A percentile compares a stretch with the other conserved stretches of the same genome.
Evolutionary conservation across 2,113 vertebrate genomes (phyloP).

Genomic region (Ciconia boyciana): DNA sequence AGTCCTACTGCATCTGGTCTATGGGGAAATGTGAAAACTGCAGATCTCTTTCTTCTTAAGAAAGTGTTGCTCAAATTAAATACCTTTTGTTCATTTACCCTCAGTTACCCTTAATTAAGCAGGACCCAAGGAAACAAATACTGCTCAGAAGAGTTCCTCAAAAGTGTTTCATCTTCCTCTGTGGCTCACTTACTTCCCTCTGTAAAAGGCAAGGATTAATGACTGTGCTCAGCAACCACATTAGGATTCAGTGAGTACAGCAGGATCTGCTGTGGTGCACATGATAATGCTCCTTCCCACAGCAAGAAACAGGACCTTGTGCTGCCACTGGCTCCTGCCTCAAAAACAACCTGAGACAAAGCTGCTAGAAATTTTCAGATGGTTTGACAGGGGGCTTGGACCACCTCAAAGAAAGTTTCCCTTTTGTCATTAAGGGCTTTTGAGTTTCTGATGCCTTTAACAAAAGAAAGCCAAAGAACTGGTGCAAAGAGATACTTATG

Average conservation of each 20-base stretch:
- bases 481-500: conserved; percentile 6
- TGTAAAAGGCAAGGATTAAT: conserved; percentile 32
- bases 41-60: conserved; percentile 40
- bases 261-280: conserved; percentile 40
- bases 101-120: conserved; percentile 55
- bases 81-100: conserved; percentile 50
- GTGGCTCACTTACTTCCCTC: background rate
- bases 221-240: conserved; percentile 20
- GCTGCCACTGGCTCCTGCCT: conserved; percentile 41
- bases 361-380: conserved; percentile 64
- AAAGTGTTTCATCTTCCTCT: conserved; percentile 30
- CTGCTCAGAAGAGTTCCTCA: conserved; percentile 51
- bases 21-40: conserved; percentile 20
- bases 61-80: conserved; percentile 36
- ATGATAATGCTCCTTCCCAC: conserved; percentile 54
- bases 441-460: conserved; percentile 29
- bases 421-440: conserved; percentile 45
- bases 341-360: conserved; percentile 71
- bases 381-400: conserved; percentile 58
- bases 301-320: conserved; percentile 45
- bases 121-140: conserved; percentile 51
- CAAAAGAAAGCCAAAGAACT: conserved; percentile 49
- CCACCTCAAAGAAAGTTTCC: conserved; percentile 62
- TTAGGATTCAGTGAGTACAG: conserved; percentile 29
- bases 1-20: conserved; percentile 17